Evolutionary conservation across 2,888 invertebrate species (phyloP), one percentile per base, ranked within the genome.

Genomic region (Therioaphis trifolii): DNA sequence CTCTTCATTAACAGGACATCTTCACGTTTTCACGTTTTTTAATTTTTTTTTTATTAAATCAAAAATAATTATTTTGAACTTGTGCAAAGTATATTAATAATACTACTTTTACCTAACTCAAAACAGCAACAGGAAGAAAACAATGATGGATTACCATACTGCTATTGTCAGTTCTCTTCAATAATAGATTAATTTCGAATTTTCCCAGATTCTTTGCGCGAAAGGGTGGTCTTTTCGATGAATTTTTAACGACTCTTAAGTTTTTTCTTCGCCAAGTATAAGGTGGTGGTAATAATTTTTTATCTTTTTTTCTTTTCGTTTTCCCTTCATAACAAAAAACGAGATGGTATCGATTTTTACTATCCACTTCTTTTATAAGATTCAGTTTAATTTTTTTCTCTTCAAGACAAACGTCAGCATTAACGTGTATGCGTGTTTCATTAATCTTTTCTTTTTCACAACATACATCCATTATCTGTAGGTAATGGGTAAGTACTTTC

Each of bases 141-240:
- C 61, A 72, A 71, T 80, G 80, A 80, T 80, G 55, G 80, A 80
- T 80, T 71, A 61, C 80, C 71, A 4, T 14, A 58, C 80, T 80
- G 80, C 46, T 71, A 71, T 80, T 80, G 80, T 80, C 80, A 80
- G 80, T 80, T 80, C 14, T 71, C 61, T 72, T 80, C 61, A 72
- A 80, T 72, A 58, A 80, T 72, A 29, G 29, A 80, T 63, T 80
- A 72, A 80, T 72, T 72, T 80, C 21, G 5, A 72, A 63, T 72
- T 49, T 72, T n/a, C 18, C 35, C 18, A 5, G 61, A 80, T 58
- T 58, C 43, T 80, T 29, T 61, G 49, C 35, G 18, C 61, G 29
- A 63, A 61, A 40, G 35, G 46, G 72, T 24, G 55, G 40, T 79
- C 9, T 58, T 71, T 78, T 80, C 71, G 61, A 72, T 72, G 80